Evolutionary conservation across 2,113 vertebrate genomes (phyloP).

Genomic region (Theropithecus gelada): DNA sequence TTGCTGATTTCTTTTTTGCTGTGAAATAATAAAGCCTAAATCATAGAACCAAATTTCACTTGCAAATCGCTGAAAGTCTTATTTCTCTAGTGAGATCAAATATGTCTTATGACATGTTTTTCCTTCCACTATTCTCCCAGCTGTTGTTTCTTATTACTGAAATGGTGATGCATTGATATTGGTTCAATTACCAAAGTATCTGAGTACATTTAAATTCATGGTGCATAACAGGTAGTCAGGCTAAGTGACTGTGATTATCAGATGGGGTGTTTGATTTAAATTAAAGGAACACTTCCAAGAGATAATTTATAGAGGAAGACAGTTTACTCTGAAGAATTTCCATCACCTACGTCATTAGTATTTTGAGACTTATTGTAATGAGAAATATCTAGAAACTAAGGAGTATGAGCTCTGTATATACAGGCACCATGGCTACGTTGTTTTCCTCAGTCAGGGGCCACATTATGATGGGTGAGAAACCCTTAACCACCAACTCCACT

Average conservation of each 20-base stretch:
- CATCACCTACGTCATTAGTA: conserved; percentile 50
- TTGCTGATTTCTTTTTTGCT: conserved; percentile 66
- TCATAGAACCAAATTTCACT: conserved; percentile 69
- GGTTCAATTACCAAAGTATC: conserved; percentile 64
- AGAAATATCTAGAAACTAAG: conserved; percentile 31
- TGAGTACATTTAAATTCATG: conserved; percentile 60
- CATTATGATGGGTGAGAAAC: background rate
- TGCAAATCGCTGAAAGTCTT: conserved; percentile 68
- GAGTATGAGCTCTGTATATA: background rate
- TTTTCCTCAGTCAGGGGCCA: background rate
- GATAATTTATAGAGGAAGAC: conserved; percentile 57
- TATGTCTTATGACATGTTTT: conserved; percentile 70
- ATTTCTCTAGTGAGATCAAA: conserved; percentile 73
- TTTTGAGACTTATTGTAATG: conserved; percentile 45
- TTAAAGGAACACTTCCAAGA: conserved; percentile 63
- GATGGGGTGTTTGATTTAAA: conserved; percentile 53
- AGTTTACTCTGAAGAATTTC: conserved; percentile 47
- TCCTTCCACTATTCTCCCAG: conserved; percentile 60
- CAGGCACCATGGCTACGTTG: background rate
- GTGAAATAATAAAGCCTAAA: conserved; percentile 70
- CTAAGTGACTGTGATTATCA: conserved; percentile 60
- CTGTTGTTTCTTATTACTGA: conserved; percentile 67
- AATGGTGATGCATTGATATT: conserved; percentile 58
- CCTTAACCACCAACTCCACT: background rate
- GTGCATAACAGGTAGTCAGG: conserved; percentile 10